Evolutionary conservation across 2,797 vertebrate genomes (phyloP), one percentile per base, ranked within the genome.

Genomic region (Jordanella pulchra): DNA sequence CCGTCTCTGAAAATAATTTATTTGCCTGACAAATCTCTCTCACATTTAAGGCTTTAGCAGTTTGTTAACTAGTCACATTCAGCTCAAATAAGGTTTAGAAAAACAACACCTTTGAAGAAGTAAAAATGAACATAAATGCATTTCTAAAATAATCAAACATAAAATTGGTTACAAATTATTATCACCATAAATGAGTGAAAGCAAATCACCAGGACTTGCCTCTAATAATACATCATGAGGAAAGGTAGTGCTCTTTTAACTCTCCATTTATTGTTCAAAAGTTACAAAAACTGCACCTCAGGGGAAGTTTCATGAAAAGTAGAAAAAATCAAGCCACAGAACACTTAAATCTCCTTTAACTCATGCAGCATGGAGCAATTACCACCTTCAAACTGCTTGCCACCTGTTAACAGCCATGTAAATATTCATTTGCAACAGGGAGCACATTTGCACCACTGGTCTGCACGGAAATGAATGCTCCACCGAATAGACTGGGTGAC

Each of bases 321-420:
- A 76, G 66, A 69, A 76, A 76, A 83, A 64, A 75, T 82, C 42
- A 13, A 81, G 79, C 79, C 67, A 74, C 71, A 75, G 73, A 72
- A 72, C 55, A 77, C 86, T 72, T 72, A 65, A 72, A 83, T 72
- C 80, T 85, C 80, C 75, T 86, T 75, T 81, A 58, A 64, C 76
- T 80, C 87, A 87, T 84, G 85, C 87, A 86, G 89, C 89, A 72
- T 17, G 69, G 48, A 83, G 84, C 87, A 89, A 92, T 93, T 89
- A 91, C 87, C 77, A 13, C 82, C 85, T 92, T 91, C 92, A 89
- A 93, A 90, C 86, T 84, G 89, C 84, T 91, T 72, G 69, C 88
- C 92, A 93, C 91, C 93, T 93, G 93, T 93, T 94, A 93, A 91
- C 91, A 83, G 90, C 89, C 89, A 91, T 91, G 90, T 93, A 93